phyloP scores from a whole-genome alignment of 1,140 invertebrate species.

The Ylistrum balloti region DNA sequence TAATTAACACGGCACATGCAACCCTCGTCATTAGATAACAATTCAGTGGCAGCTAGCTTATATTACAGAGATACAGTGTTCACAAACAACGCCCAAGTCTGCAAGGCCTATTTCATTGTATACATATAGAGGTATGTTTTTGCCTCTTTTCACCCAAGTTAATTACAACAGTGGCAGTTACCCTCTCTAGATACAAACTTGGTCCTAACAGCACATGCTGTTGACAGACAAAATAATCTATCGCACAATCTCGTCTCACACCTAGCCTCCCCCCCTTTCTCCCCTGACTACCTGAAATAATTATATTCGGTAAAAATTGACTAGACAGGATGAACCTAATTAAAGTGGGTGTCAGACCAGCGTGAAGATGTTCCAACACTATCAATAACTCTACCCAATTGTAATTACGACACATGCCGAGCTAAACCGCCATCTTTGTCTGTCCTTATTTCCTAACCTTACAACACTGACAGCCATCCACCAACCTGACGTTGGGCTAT shows the following conservation, averaged over 20 bases:
- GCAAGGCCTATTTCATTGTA: constrained; percentile 23
- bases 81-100: constrained; percentile 10
- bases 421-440: constrained; percentile 31
- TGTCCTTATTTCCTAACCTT: constrained; percentile 15
- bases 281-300: constrained; percentile 37
- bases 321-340: constrained; percentile 38
- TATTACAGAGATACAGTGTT: constrained; percentile 10
- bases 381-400: constrained; percentile 27
- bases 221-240: constrained; percentile 35
- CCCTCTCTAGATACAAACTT: constrained; percentile 38
- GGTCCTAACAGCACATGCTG: constrained; percentile 34
- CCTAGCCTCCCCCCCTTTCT: constrained; percentile 17
- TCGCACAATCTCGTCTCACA: constrained; percentile 25
- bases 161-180: constrained; percentile 13
- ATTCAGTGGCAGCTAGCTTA: constrained; percentile 13
- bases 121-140: constrained; percentile 27
- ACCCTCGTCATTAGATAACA: constrained; percentile 23
- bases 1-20: constrained; percentile 33
- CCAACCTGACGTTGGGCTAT: neutral
- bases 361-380: constrained; percentile 6
- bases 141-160: constrained; percentile 38
- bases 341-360: constrained; percentile 37
- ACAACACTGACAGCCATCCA: constrained; percentile 10
- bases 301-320: constrained; percentile 35
- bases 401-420: constrained; percentile 37